These are phyloP conservation scores for Ptilorrhoa leucosticta DNA, from an alignment of 2,113 vertebrate genomes.

Conservation along the genomic window DNA sequence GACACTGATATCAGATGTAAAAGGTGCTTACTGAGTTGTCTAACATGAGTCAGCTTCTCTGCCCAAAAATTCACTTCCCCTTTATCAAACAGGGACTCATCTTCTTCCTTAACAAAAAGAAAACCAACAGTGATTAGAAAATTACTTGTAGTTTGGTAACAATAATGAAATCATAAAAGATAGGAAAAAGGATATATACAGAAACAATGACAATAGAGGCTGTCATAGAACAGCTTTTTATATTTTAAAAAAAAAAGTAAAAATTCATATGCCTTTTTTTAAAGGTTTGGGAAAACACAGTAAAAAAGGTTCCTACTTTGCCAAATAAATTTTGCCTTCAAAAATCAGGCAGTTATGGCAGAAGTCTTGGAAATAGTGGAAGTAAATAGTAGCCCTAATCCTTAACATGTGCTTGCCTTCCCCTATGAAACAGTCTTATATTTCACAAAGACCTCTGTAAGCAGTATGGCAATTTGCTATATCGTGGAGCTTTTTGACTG, in stretches of 20 bases:
- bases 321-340: background rate
- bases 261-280: background rate
- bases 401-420: conserved; percentile 9
- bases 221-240: background rate
- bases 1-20: conserved; percentile 42
- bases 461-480: background rate
- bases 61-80: conserved; percentile 92
- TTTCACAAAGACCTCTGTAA: conserved; percentile 14
- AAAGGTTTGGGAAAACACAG: background rate
- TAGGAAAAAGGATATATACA: background rate
- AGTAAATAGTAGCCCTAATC: background rate
- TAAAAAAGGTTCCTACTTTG: background rate
- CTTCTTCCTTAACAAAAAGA: conserved; percentile 77
- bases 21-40: conserved; percentile 79
- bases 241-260: background rate
- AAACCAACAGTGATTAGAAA: background rate
- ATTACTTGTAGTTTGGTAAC: background rate
- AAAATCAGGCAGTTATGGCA: background rate
- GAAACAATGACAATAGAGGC: background rate
- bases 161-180: background rate
- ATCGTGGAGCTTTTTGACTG: background rate
- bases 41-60: conserved; percentile 82
- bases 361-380: background rate
- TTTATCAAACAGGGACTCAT: conserved; percentile 89
- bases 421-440: background rate